Evolutionary conservation across 2,888 invertebrate genomes (phyloP).

Genomic region (Aquatica leii): DNA sequence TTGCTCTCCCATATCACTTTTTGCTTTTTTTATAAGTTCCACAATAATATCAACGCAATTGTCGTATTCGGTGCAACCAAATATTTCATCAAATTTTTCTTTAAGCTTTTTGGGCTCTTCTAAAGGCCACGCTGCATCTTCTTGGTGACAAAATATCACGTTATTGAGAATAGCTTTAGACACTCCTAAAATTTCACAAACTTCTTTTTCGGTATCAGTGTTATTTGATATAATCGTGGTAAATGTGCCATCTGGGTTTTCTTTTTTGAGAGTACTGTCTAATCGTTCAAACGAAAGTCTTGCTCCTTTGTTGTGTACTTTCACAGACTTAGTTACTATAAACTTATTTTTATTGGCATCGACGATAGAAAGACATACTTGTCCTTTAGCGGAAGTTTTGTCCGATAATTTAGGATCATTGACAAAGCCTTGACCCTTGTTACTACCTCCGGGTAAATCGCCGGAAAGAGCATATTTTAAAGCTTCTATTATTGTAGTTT

Average conservation of each 20-base stretch:
- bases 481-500: slow-evolving; percentile 94
- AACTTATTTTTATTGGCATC: slow-evolving; percentile 58
- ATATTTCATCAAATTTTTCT: slow-evolving; percentile 96
- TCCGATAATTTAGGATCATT: slow-evolving; percentile 86
- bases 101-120: slow-evolving; percentile 94
- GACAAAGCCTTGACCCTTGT: slow-evolving; percentile 81
- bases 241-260: slow-evolving; percentile 59
- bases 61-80: slow-evolving; percentile 92
- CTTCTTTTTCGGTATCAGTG: slow-evolving; percentile 76
- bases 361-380: slow-evolving; percentile 57
- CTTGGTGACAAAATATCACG: slow-evolving; percentile 99
- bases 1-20: slow-evolving; percentile 63
- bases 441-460: slow-evolving; percentile 86
- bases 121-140: slow-evolving; percentile 96
- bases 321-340: slow-evolving; percentile 61
- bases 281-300: slow-evolving; percentile 57
- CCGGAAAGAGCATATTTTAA: slow-evolving; percentile 92
- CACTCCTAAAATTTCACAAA: slow-evolving; percentile 80
- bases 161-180: slow-evolving; percentile 94
- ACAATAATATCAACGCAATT: slow-evolving; percentile 83
- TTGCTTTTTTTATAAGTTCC: slow-evolving; percentile 72
- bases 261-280: slow-evolving; percentile 56
- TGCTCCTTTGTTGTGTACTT: slow-evolving; percentile 56
- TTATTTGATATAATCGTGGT: slow-evolving; percentile 69
- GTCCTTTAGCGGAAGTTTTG: slow-evolving; percentile 51